Conservation (phyloP, 1,140 invertebrate genomes). For the Chrysomallon squamiferum region DNA sequence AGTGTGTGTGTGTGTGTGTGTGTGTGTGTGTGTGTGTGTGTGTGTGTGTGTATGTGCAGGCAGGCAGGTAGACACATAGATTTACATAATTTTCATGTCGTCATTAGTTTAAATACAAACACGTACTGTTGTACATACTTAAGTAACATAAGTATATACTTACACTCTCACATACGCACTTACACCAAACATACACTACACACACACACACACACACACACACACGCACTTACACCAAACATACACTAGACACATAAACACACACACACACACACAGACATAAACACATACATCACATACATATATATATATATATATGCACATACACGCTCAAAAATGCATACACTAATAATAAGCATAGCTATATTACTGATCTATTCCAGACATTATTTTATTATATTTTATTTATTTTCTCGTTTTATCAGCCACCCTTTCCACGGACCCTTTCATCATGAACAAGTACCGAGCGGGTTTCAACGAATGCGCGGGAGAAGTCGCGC, state of each 20-base stretch:
- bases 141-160: background rate
- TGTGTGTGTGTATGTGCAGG: background rate
- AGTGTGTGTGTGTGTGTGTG: background rate
- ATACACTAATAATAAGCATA: no score
- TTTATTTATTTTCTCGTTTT: no score
- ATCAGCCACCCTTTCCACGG: background rate
- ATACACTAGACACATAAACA: background rate
- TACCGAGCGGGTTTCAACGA: constrained; percentile 89
- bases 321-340: background rate
- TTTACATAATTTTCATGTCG: background rate
- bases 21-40: background rate
- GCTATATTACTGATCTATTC: no score
- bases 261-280: background rate
- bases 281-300: no score
- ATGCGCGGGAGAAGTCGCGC: constrained; percentile 83
- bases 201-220: constrained; percentile 3
- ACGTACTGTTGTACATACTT: no score
- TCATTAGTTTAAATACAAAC: no score
- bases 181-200: no score
- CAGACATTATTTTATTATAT: no score
- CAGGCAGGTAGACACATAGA: background rate
- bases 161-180: background rate
- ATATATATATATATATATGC: background rate
- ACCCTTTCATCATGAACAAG: constrained; percentile 27
- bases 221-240: background rate